Evolutionary conservation across 2,113 vertebrate genomes (phyloP), one percentile per base, ranked within the genome.

Genomic region (Bambusicola thoracicus): DNA sequence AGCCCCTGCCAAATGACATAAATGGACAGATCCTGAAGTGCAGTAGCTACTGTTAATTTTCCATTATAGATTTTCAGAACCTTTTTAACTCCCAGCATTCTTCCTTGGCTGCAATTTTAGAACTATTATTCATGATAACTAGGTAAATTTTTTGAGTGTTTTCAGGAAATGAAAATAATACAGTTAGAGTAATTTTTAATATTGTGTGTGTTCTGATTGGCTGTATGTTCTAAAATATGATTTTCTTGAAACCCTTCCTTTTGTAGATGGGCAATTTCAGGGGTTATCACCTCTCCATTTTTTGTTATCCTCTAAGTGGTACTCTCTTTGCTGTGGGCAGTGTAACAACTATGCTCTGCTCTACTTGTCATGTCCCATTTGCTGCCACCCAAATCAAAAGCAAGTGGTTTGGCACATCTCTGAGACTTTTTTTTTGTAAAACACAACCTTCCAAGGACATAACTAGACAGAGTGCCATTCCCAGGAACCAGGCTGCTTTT

Each of bases 361-460:
- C 81, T 82, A 51, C 86, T 89, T 85, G 65, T 70, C 59, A 0
- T 32, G 48, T 44, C 38, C 69, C 58, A 51, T 95, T 90, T 72
- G 84, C 95, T 74, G 76, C 92, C 87, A 79, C 53, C 73, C 78
- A 80, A 85, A 67, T 92, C 83, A 87, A 88, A 93, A 94, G 84
- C 70, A 58, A 36, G 46, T 8, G 78, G 11, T 85, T 82, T 81
- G 85, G 91, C 95, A 84, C 67, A 70, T 91, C 65, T 90, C 68
- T 77, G 78, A 91, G 65, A 63, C 78, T 41, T 61, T 38, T 59
- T 41, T 25, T 79, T 36, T 24, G 11, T n/a, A 12, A 58, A 58
- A 58, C 32, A 58, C 55, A 58, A 58, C 88, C 76, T 94, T 82
- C 70, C 85, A 79, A 90, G 94, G 92, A 36, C 89, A 76, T 51